These are phyloP conservation scores for Oligia fasciuncula DNA, from an alignment of 2,888 invertebrate genomes.

Conservation along the genomic window DNA sequence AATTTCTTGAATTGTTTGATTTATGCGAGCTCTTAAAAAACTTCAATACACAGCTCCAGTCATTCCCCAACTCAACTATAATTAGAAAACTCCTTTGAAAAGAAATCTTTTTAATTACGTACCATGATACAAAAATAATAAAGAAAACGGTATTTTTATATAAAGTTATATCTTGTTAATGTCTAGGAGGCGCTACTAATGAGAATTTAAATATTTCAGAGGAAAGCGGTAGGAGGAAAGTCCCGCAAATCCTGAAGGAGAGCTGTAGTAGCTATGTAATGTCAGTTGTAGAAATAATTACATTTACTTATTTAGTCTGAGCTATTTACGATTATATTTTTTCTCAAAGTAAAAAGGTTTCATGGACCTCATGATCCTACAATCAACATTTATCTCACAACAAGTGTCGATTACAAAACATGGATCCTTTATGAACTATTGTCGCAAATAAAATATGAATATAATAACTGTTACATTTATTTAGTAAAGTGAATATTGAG, in stretches of 20 bases:
- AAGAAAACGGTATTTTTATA: conserved; percentile 71
- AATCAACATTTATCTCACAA: no score
- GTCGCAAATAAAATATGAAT: no score
- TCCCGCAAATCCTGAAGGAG: conserved; percentile 64
- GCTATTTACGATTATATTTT: conserved; percentile 8
- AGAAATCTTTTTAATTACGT: conserved; percentile 32
- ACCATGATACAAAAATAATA: conserved; percentile 64
- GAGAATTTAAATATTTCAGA: conserved; percentile 78
- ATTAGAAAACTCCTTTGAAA: conserved; percentile 16
- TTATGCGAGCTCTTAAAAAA: background rate
- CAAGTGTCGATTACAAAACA: background rate
- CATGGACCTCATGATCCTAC: no score
- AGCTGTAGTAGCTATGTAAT: conserved; percentile 49
- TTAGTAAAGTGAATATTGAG: no score
- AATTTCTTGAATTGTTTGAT: background rate
- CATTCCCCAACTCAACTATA: background rate
- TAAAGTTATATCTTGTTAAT: conserved; percentile 69
- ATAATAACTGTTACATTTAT: no score
- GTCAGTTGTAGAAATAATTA: conserved; percentile 57
- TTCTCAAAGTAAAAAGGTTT: background rate
- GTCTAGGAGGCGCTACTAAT: conserved; percentile 69
- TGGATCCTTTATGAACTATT: background rate
- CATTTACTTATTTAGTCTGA: conserved; percentile 37
- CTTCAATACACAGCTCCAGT: background rate
- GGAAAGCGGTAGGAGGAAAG: conserved; percentile 61